Evolutionary conservation across 2,113 vertebrate species (phyloP).

Genomic region (Rhinoptilus africanus): DNA sequence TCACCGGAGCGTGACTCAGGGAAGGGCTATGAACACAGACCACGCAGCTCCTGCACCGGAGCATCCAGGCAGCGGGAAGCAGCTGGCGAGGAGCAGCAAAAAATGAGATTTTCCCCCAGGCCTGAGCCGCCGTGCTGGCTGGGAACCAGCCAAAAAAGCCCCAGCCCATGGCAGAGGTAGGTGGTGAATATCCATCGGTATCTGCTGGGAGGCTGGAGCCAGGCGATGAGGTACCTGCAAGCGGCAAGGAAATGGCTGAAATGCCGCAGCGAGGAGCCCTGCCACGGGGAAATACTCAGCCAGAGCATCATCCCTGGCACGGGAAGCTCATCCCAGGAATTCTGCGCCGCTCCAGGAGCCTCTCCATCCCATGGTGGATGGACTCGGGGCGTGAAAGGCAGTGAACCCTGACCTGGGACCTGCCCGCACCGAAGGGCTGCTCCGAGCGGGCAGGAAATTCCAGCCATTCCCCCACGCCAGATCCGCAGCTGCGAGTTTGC

Average conservation of each 20-base stretch:
- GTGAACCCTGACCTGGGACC: neutral
- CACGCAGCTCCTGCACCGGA: neutral
- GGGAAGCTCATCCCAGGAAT: neutral
- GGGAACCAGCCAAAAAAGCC: neutral
- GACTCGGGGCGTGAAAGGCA: neutral
- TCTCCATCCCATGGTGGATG: neutral
- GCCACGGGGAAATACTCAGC: fast-evolving
- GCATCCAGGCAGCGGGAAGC: neutral
- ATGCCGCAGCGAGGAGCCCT: fast-evolving
- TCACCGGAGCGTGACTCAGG: neutral
- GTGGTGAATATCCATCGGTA: fast-evolving
- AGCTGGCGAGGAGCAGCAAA: neutral
- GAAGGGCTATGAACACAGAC: neutral
- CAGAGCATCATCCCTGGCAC: neutral
- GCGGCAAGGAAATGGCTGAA: neutral
- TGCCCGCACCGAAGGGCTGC: neutral
- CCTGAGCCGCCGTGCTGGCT: neutral
- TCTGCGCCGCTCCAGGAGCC: fast-evolving
- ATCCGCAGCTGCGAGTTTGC: neutral
- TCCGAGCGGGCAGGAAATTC: slow-evolving; percentile 23
- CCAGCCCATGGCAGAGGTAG: neutral
- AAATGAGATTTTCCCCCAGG: neutral
- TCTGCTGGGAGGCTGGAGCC: neutral
- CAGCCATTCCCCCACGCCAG: neutral
- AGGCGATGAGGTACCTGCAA: fast-evolving